Evolutionary conservation across 2,113 vertebrate genomes (phyloP), one percentile per base, ranked within the genome.

Genomic region (Mohoua ochrocephala): DNA sequence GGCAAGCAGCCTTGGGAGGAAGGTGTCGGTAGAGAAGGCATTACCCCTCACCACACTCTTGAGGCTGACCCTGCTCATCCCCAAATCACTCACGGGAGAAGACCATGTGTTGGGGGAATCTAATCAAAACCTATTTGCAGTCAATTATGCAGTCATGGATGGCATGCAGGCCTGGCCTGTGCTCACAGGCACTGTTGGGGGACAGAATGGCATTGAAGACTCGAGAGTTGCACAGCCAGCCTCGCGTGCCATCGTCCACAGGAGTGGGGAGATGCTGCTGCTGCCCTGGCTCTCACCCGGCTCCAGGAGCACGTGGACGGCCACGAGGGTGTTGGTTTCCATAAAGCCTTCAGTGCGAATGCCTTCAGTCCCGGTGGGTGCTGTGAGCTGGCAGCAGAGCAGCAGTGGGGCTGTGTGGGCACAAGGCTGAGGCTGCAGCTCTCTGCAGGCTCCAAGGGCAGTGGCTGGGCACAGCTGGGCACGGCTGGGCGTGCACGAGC

Each of bases 401-500:
- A 50, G 45, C 39, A 8, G 60, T 1, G 21, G 19, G 45, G 39
- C n/a, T 65, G 76, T 41, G 52, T 71, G 65, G 73, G n/a, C 4
- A 14, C 94, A 74, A 57, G 94, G 83, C 85, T 57, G 57, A 97
- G 81, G 86, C 89, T 86, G 96, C 68, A 93, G 97, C 95, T 97
- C 97, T 92, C 97, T 84, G 77, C 95, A 93, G 97, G 97, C 94
- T 79, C 84, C 24, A 3, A 7, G 54, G 54, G 84, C 93, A 90
- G 85, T 8, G 67, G 84, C 95, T 84, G 24, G 61, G 80, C 53
- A 75, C n/a, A n/a, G n/a, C n/a, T n/a, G n/a, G 39, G 15, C 6
- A 0, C 1, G 1, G 45, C 37, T 15, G 3, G 2, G 19, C 14
- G 33, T 5, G 52, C 6, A 1, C 1, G 9, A 41, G 47, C n/a